Evolutionary conservation across 2,888 invertebrate genomes (phyloP), one percentile per base, ranked within the genome.

Genomic region (Glomeris marginata): DNA sequence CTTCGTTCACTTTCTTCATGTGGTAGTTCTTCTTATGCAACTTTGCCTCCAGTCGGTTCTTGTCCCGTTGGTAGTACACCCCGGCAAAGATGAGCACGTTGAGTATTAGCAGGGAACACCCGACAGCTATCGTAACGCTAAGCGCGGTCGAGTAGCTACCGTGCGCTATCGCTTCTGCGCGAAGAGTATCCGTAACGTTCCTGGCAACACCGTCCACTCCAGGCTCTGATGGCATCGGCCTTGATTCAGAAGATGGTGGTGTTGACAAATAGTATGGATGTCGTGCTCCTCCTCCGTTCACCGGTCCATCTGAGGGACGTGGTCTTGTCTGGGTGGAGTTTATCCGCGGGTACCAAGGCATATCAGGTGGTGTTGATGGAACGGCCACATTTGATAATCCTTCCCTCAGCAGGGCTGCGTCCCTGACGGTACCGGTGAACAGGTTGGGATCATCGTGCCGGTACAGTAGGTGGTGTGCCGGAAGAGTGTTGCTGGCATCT

Each of bases 1-100:
- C 49, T 8, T 49, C 49, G 20, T 45, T 43, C 6, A 43, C 37
- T 41, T 44, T 49, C 28, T 43, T 49, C 10, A 49, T 13, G 16
- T 49, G 43, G 21, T 45, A 49, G 20, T 49, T 45, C n/a, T 46
- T 37, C 43, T 52, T 52, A 18, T 49, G 52, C 15, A 52, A 35
- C 34, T 52, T 52, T 13, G 52, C 52, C 35, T 52, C 52, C 15
- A 52, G 37, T 22, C 52, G 45, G 49, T 54, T 54, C 41, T 54
- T 54, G 47, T 68, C 66, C 51, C 69, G 59, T 63, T 92, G 91
- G 64, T 92, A 92, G 66, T 91, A 92, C 1, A 92, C 87, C 2
- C 88, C 91, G 48, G 91, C 91, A 64, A 92, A 92, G 62, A 94
- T 88, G 28, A 92, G 71, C 42, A 92, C 85, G 64, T 94, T 94